Evolutionary conservation across 2,113 vertebrate genomes (phyloP).

Genomic region (Camelus dromedarius): DNA sequence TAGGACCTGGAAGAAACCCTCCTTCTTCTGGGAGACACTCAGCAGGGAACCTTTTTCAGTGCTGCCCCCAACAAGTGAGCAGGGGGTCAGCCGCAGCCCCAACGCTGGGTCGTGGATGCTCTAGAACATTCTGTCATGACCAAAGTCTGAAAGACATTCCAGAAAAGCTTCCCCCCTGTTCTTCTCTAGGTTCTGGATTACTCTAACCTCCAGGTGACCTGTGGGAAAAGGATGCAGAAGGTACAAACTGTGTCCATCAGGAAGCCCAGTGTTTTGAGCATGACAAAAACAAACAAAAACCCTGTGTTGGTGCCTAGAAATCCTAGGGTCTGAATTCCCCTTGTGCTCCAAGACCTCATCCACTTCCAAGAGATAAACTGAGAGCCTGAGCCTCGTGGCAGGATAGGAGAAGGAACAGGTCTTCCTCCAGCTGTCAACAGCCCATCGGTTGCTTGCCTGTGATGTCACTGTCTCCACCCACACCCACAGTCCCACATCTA

Average conservation of each 20-base stretch:
- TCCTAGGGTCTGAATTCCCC: background rate
- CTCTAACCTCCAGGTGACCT: background rate
- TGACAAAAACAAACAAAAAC: background rate
- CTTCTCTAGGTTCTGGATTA: background rate
- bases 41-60: background rate
- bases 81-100: background rate
- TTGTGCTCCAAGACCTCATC: background rate
- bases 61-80: background rate
- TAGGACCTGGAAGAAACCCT: background rate
- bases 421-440: background rate
- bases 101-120: background rate
- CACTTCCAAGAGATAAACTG: background rate
- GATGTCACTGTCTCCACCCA: background rate
- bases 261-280: background rate
- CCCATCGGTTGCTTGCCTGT: background rate
- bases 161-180: background rate
- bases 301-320: background rate
- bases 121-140: background rate
- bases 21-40: background rate
- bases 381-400: too few relatives aligned
- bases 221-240: background rate
- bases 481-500: background rate
- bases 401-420: background rate
- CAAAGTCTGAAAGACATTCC: background rate
- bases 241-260: background rate